Percentiles rank a stretch among this genome's conserved stretches.
These are phyloP conservation scores for Ceratothoa steindachneri DNA, from an alignment of 2,888 invertebrate genomes.

Conservation along the genomic window DNA sequence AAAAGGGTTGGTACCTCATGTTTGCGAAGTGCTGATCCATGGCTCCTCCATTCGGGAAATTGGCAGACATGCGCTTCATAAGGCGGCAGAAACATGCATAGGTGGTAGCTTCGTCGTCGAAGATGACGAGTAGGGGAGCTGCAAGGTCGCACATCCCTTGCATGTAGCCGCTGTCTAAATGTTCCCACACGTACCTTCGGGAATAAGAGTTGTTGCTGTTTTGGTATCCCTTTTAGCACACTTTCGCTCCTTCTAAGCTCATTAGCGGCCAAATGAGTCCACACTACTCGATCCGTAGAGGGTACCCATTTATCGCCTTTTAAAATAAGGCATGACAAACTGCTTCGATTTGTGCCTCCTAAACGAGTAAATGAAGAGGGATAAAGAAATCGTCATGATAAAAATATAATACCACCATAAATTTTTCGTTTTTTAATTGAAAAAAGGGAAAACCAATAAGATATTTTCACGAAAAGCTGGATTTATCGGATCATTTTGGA, in stretches of 20 bases:
- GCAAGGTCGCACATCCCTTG: conserved; percentile 97
- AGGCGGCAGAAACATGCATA: conserved; percentile 86
- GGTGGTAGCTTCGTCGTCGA: conserved; percentile 84
- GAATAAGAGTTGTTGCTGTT: conserved; percentile 55
- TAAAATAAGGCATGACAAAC: no score
- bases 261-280: no score
- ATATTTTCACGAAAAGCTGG: no score
- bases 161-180: conserved; percentile 89
- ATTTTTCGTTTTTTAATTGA: no score
- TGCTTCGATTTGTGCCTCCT: no score
- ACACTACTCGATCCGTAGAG: no score
- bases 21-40: conserved; percentile 96
- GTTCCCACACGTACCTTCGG: conserved; percentile 86
- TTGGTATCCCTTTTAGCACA: neutral
- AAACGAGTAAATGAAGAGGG: no score
- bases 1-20: conserved; percentile 63
- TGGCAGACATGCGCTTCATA: conserved; percentile 84
- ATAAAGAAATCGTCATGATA: no score
- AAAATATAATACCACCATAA: no score
- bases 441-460: no score
- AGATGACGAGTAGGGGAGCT: conserved; percentile 84
- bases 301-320: no score
- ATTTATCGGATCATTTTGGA: no score
- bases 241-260: neutral
- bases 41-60: conserved; percentile 84